Conservation (phyloP, 2,113 vertebrate genomes). For the Aspidoscelis tigris region DNA sequence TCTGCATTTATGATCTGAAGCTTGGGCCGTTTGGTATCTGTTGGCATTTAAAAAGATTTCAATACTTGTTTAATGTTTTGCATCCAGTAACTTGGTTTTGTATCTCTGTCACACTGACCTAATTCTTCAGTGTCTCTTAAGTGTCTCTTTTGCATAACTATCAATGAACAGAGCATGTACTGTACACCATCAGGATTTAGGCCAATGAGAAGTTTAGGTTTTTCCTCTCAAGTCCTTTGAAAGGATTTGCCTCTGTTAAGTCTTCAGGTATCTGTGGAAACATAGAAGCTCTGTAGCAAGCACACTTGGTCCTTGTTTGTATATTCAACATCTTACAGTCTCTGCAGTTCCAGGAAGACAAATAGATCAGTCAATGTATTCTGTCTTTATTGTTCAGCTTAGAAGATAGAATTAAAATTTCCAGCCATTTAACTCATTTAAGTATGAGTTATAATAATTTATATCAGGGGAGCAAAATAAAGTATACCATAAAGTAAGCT, state of each 20-base stretch:
- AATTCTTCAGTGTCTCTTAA: constrained; percentile 1
- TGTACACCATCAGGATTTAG: neutral
- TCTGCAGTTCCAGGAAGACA: neutral
- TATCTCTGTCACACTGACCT: constrained; percentile 15
- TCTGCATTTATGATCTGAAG: neutral
- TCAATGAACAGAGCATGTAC: constrained; percentile 10
- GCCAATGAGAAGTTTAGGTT: neutral
- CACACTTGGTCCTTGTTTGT: neutral
- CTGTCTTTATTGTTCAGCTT: neutral
- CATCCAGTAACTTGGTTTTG: neutral
- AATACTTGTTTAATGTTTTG: neutral
- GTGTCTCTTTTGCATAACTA: neutral
- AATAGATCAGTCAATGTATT: neutral
- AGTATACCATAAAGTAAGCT: constrained; percentile 20
- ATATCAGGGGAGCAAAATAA: constrained; percentile 24
- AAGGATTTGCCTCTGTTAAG: neutral
- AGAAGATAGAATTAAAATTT: neutral
- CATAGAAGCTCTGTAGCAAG: neutral
- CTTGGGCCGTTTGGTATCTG: neutral
- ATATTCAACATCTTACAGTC: neutral
- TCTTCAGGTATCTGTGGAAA: neutral
- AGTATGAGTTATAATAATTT: constrained; percentile 23
- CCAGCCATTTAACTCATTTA: neutral
- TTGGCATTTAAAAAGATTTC: neutral
- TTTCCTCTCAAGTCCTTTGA: neutral